A percentile compares a stretch with the other conserved stretches of the same genome.
These are phyloP conservation scores for Pituophis catenifer DNA, from an alignment of 2,113 vertebrate species.

Conservation along the genomic window DNA sequence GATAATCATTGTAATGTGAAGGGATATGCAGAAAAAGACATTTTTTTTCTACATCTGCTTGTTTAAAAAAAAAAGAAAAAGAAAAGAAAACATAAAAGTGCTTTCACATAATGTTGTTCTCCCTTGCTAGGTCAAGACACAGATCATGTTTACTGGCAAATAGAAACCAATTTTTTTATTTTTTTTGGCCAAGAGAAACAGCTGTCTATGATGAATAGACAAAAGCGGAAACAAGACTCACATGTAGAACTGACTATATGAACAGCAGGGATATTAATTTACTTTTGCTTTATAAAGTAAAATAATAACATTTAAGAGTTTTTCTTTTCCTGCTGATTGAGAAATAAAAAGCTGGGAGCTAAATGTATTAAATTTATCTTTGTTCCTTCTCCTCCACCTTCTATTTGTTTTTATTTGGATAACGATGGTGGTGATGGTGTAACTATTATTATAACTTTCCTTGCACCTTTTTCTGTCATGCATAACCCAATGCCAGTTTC, in stretches of 20 bases:
- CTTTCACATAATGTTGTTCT: neutral
- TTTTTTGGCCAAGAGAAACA: neutral
- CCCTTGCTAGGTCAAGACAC: neutral
- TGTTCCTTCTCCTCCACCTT: neutral
- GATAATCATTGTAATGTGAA: neutral
- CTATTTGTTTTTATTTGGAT: slow-evolving; percentile 31
- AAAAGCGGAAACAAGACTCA: neutral
- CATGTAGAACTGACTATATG: neutral
- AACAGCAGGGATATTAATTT: slow-evolving; percentile 7
- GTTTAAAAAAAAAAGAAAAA: neutral
- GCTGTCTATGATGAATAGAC: neutral
- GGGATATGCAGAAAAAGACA: neutral
- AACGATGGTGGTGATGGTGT: slow-evolving; percentile 4
- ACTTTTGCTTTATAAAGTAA: slow-evolving; percentile 23
- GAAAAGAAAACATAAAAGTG: neutral
- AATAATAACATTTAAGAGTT: slow-evolving; percentile 32
- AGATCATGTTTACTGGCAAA: neutral
- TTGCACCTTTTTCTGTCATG: slow-evolving; percentile 61
- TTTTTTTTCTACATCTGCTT: neutral
- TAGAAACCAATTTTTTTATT: neutral
- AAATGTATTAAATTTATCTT: slow-evolving; percentile 44
- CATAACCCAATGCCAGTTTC: slow-evolving; percentile 59
- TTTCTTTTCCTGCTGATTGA: slow-evolving; percentile 14
- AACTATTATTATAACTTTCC: slow-evolving; percentile 49
- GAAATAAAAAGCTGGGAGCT: slow-evolving; percentile 28